These are phyloP conservation scores for Trichosurus vulpecula DNA, from an alignment of 2,797 vertebrate species.

Conservation along the genomic window DNA sequence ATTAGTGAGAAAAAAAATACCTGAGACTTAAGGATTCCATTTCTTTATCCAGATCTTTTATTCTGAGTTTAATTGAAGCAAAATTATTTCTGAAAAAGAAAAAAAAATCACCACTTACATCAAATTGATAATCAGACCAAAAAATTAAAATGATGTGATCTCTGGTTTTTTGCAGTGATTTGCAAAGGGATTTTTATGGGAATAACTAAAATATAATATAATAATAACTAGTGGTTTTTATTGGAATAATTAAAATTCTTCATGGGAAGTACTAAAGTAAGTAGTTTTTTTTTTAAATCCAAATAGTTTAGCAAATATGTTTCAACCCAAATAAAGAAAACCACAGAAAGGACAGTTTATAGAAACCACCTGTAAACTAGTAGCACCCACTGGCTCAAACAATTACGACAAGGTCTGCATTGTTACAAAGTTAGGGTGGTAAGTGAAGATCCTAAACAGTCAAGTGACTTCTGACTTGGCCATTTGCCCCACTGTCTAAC, in stretches of 20 bases:
- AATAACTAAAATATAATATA: slow-evolving; percentile 30
- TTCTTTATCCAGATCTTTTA: slow-evolving; percentile 70
- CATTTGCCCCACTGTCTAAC: slow-evolving; percentile 26
- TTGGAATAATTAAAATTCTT: background rate
- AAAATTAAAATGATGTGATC: slow-evolving; percentile 28
- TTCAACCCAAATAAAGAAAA: background rate
- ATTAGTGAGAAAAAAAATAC: slow-evolving; percentile 66
- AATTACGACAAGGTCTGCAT: background rate
- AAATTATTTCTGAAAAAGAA: slow-evolving; percentile 71
- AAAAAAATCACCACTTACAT: slow-evolving; percentile 57
- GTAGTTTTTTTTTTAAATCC: background rate
- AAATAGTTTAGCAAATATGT: background rate
- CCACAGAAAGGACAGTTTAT: background rate
- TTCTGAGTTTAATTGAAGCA: slow-evolving; percentile 60
- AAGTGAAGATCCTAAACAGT: background rate
- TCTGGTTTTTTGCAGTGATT: slow-evolving; percentile 43
- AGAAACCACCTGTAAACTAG: background rate
- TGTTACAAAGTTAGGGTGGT: background rate
- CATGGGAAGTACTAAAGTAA: background rate
- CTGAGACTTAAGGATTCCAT: slow-evolving; percentile 79
- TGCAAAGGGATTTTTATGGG: slow-evolving; percentile 24
- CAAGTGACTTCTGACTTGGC: background rate
- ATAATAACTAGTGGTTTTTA: background rate
- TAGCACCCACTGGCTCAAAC: background rate
- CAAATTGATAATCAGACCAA: slow-evolving; percentile 53